phyloP scores from a whole-genome alignment of 2,113 vertebrate species.

The Oreotrochilus melanogaster region DNA sequence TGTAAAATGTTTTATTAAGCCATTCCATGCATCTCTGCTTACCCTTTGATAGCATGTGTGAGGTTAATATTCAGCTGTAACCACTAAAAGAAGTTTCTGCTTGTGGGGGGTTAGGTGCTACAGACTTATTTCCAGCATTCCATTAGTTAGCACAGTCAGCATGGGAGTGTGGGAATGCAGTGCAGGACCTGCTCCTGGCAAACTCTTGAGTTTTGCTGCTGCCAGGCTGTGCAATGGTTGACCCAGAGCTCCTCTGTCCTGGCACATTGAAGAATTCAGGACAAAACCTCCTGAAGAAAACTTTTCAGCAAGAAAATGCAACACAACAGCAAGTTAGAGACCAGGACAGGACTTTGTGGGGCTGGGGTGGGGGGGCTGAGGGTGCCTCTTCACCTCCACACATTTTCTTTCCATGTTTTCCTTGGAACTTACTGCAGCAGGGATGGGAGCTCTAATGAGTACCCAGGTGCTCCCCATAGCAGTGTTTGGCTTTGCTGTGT shows the following conservation, averaged over 20 bases:
- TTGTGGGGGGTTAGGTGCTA: neutral
- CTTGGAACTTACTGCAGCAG: neutral
- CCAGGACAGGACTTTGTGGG: neutral
- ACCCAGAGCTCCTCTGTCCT: neutral
- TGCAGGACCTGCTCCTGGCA: neutral
- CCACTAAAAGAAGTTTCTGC: neutral
- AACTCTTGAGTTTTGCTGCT: neutral
- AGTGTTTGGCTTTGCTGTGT: neutral
- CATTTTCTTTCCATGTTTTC: neutral
- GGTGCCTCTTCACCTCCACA: neutral
- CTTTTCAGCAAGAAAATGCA: neutral
- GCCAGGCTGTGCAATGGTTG: fast-evolving
- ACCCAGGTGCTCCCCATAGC: neutral
- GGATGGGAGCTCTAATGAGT: neutral
- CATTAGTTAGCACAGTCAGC: neutral
- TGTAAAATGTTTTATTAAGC: neutral
- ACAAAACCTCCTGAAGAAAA: neutral
- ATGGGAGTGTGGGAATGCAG: neutral
- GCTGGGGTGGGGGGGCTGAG: neutral
- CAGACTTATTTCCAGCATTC: neutral
- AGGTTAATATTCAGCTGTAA: neutral
- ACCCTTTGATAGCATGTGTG: neutral
- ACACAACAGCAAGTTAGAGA: neutral
- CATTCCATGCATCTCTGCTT: neutral
- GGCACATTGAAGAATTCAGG: neutral